A percentile compares a stretch with the other conserved stretches of the same genome.
phyloP scores from a whole-genome alignment of 2,888 invertebrate genomes.

The Sphecodes monilicornis region DNA sequence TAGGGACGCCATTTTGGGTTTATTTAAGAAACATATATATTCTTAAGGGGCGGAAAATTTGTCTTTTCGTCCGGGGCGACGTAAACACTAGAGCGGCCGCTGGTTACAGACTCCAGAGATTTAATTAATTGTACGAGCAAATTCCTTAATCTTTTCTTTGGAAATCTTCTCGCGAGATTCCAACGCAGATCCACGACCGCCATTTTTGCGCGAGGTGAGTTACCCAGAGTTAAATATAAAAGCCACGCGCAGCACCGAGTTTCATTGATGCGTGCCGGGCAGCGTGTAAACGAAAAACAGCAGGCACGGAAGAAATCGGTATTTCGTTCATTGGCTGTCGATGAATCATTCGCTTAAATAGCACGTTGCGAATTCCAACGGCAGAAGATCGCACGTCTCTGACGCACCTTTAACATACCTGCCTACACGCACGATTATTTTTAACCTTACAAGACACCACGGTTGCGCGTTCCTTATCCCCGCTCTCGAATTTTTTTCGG shows the following conservation, averaged over 20 bases:
- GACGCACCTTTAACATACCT: constrained; percentile 48
- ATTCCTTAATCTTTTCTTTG: too few species aligned
- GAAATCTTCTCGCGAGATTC: too few species aligned
- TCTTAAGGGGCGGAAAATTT: too few species aligned
- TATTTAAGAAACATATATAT: too few species aligned
- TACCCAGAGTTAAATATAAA: constrained; percentile 1
- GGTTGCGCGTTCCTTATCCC: background rate
- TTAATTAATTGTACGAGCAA: too few species aligned
- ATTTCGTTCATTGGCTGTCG: constrained; percentile 13
- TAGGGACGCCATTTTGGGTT: too few species aligned
- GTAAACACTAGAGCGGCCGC: too few species aligned
- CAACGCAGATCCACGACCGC: background rate
- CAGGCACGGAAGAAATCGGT: constrained; percentile 21
- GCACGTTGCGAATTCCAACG: constrained; percentile 51
- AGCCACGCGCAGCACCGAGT: background rate
- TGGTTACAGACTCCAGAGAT: too few species aligned
- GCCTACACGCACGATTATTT: constrained; percentile 27
- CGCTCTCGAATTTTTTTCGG: background rate
- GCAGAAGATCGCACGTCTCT: constrained; percentile 12
- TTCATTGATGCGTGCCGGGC: constrained; percentile 16
- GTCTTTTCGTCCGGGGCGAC: too few species aligned
- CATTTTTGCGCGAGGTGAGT: background rate
- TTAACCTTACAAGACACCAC: background rate
- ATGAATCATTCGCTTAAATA: constrained; percentile 63
- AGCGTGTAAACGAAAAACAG: constrained; percentile 18